Percentiles rank a stretch among this genome's conserved stretches.
Conservation (phyloP, 2,797 vertebrate species). For the Platyrinchus mystaceus region DNA sequence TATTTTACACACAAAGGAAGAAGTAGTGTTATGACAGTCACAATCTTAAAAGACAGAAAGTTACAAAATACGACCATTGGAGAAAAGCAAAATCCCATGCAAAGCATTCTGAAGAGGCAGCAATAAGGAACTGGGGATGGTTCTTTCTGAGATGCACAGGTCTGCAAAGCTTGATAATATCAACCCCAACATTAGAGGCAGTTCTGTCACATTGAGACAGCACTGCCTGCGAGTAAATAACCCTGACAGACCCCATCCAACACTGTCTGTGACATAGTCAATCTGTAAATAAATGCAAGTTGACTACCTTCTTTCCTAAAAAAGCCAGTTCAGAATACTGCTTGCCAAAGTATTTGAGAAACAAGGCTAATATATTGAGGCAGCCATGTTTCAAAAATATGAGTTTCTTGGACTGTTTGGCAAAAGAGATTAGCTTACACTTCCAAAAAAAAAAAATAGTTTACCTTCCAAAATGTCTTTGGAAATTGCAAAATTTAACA, state of each 20-base stretch:
- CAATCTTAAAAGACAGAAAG: not conserved
- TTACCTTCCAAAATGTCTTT: not conserved
- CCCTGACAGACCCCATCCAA: not conserved
- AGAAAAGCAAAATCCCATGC: not conserved
- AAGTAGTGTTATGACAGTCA: not conserved
- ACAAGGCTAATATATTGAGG: not conserved
- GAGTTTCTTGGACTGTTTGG: not conserved
- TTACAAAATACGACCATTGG: not conserved
- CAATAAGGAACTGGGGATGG: not conserved
- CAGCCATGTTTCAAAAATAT: not conserved
- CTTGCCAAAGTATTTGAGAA: not conserved
- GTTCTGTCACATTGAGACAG: not conserved
- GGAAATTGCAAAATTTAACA: not conserved
- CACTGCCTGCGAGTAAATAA: not conserved
- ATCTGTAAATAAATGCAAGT: not conserved
- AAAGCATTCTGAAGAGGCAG: not conserved
- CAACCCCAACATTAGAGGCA: not conserved
- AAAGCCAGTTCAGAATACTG: not conserved
- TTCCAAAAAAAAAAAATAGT: not conserved
- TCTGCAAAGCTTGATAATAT: not conserved
- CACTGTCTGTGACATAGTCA: not conserved
- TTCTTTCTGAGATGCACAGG: not conserved
- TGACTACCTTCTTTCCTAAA: not conserved
- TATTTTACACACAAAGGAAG: not conserved
- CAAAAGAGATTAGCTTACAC: not conserved